Base-by-base conservation (phyloP, 2,888 invertebrate genomes). In the Cheilosia variabilis region DNA sequence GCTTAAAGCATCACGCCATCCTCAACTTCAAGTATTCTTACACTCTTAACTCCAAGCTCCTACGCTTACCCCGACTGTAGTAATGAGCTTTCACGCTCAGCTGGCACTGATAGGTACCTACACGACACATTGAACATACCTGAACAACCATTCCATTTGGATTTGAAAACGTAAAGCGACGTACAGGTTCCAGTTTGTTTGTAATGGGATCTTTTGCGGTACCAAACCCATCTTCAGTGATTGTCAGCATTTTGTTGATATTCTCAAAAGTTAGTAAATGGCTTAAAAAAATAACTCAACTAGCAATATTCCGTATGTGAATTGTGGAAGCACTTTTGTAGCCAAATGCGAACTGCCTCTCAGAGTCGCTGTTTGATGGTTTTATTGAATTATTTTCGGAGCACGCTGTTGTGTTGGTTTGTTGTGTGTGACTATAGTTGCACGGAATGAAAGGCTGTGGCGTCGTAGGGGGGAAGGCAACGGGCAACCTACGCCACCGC, bases 161-260 rank as follows among this genome's bases (percentile, higher is more conserved):
- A 55, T 91, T 90, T 22, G 76, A 65, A 52, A 92, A 84, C 1
- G 90, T 91, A 43, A 91, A 91, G 2, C 91, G 90, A 2, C 90
- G 90, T 10, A 92, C 88, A n/a, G 86, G 83, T 15, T 88, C 89
- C 15, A 88, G 88, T 34, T 89, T 88, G 19, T 89, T 89, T 0
- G 90, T 88, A 41, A 91, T 86, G 24, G 91, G 91, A 88, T 92
- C 89, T 4, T 88, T 88, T n/a, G 89, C 88, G 19, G 87, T 88
- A 47, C 92, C 92, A 71, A 92, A 92, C n/a, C 87, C 88, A 84
- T 92, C 92, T 88, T 91, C 92, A 15, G 87, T 88, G 15, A 92
- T 90, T 43, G 89, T 87, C 55, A 91, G 89, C 90, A 91, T 91
- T 31, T 22, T 81, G 34, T 3, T 45, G 60, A 37, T 65, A 22